Evolutionary conservation across 35 echinoderm and acorn worm species (phyloP).

Genomic region (Heliocidaris erythrogramma): DNA sequence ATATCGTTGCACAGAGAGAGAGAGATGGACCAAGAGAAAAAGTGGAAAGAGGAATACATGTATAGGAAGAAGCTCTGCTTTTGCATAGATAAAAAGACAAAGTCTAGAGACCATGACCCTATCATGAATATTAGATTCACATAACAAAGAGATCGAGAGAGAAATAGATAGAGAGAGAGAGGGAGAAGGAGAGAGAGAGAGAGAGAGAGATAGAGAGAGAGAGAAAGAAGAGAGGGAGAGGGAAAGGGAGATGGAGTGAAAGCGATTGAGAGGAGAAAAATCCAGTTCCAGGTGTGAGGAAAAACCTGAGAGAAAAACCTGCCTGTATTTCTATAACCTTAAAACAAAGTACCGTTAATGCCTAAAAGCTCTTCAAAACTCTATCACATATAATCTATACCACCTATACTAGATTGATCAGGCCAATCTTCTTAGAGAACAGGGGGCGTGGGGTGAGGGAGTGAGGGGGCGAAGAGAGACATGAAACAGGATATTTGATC

Average conservation of each 20-base stretch:
- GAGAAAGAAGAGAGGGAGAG: no score
- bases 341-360: neutral
- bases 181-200: no score
- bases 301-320: neutral
- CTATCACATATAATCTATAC: neutral
- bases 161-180: no score
- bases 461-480: neutral
- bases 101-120: no score
- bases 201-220: no score
- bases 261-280: neutral
- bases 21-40: neutral
- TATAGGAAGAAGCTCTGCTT: no score
- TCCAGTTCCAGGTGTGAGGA: neutral
- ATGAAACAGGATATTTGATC: neutral
- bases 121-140: no score
- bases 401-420: neutral
- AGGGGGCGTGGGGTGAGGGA: neutral
- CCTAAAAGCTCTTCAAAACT: neutral
- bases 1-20: neutral
- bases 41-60: no score
- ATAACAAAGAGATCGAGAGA: no score
- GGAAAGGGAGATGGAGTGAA: no score
- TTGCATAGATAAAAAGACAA: no score
- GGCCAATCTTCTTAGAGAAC: neutral
- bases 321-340: neutral